phyloP scores from a whole-genome alignment of 2,888 invertebrate genomes.

The Opisthograptis luteolata region DNA sequence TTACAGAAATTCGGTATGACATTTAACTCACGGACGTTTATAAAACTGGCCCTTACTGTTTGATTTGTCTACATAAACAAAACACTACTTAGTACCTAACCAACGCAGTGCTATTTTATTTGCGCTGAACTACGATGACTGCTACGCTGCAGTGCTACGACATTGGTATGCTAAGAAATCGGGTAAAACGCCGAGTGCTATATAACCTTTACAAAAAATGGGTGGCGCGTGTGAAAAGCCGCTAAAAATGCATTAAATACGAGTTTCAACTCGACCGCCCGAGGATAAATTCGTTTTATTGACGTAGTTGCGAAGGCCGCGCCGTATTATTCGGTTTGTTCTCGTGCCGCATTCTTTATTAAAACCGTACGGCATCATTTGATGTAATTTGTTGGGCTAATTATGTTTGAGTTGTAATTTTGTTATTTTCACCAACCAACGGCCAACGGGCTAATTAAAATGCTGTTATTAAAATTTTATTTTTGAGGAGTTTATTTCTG shows the following conservation, averaged over 20 bases:
- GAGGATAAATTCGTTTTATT: conserved; percentile 42
- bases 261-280: conserved; percentile 34
- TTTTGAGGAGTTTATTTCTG: no score
- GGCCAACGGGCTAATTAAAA: no score
- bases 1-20: no score
- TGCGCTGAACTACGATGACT: conserved; percentile 1
- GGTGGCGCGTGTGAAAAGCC: conserved; percentile 28
- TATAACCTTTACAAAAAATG: conserved; percentile 18
- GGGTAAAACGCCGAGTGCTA: conserved; percentile 2
- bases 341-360: conserved; percentile 19
- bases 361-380: conserved; percentile 8
- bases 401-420: conserved; percentile 4
- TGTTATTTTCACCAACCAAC: background rate
- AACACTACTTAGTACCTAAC: background rate
- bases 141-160: background rate
- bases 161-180: conserved; percentile 1
- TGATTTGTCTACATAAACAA: no score
- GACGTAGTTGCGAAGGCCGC: conserved; percentile 32
- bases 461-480: no score
- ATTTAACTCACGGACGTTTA: no score
- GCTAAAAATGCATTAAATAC: conserved; percentile 48
- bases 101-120: conserved; percentile 5
- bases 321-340: conserved; percentile 18
- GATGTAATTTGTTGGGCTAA: conserved; percentile 6
- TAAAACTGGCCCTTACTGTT: no score